These are phyloP conservation scores for Phataginus tricuspis DNA, from an alignment of 2,797 vertebrate genomes.

Conservation along the genomic window DNA sequence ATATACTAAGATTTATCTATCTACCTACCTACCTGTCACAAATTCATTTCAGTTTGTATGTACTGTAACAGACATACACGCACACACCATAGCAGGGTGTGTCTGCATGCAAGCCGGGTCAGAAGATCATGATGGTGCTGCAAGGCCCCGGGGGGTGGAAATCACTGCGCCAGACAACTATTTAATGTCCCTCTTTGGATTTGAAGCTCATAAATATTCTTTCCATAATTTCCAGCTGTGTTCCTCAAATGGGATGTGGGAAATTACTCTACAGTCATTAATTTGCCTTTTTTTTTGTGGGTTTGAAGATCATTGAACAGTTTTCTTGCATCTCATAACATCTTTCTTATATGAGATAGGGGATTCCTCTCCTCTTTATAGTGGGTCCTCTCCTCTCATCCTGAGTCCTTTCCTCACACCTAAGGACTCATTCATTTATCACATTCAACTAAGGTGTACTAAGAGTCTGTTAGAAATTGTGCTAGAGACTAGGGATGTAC, in stretches of 20 bases:
- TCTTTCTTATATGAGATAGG: not conserved
- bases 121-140: not conserved
- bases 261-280: not conserved
- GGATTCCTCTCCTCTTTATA: not conserved
- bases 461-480: not conserved
- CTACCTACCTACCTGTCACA: not conserved
- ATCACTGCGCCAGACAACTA: not conserved
- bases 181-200: constrained; percentile 27
- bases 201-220: constrained; percentile 17
- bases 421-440: not conserved
- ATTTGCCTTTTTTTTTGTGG: not conserved
- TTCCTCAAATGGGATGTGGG: not conserved
- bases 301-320: not conserved
- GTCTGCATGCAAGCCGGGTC: not conserved
- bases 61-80: not conserved
- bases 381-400: not conserved
- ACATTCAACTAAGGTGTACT: not conserved
- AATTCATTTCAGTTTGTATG: not conserved
- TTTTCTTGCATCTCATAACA: not conserved
- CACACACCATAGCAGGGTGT: not conserved
- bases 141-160: not conserved
- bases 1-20: not conserved
- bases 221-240: constrained; percentile 19
- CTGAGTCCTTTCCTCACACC: not conserved
- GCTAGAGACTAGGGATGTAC: not conserved